A percentile compares a stretch with the other conserved stretches of the same genome.
These are phyloP conservation scores for Phaedon cochleariae DNA, from an alignment of 2,888 invertebrate species.

Conservation along the genomic window DNA sequence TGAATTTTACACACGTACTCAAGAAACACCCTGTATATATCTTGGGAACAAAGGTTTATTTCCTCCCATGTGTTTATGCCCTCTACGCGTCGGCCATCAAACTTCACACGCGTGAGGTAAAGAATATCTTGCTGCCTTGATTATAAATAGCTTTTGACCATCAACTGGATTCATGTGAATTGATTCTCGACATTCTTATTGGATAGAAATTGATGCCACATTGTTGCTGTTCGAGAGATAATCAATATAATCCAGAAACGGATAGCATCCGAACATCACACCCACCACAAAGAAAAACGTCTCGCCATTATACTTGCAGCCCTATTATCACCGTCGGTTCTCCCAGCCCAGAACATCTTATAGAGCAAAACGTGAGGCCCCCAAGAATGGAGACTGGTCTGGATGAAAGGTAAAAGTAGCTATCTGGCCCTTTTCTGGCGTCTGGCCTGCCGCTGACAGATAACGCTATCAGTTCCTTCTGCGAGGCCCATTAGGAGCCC, in stretches of 20 bases:
- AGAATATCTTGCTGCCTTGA: too few species aligned
- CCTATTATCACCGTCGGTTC: not conserved
- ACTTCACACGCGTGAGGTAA: too few species aligned
- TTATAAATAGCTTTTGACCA: too few species aligned
- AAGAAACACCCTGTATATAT: too few species aligned
- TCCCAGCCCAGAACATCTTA: not conserved
- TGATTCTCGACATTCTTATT: too few species aligned
- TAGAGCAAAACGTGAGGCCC: not conserved
- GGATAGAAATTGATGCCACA: too few species aligned
- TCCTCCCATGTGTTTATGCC: too few species aligned
- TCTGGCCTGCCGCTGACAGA: constrained; percentile 59
- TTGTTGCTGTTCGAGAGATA: not conserved
- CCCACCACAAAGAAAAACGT: not conserved
- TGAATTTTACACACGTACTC: too few species aligned
- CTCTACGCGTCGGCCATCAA: too few species aligned
- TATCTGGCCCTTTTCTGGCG: constrained; percentile 47
- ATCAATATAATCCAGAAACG: not conserved
- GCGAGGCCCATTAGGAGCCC: constrained; percentile 56
- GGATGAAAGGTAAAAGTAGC: constrained; percentile 36
- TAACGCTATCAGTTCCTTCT: constrained; percentile 57
- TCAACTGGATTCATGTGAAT: too few species aligned
- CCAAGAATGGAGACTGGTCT: not conserved
- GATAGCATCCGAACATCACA: not conserved
- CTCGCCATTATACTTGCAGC: not conserved
- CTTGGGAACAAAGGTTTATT: too few species aligned